Evolutionary conservation across 2,888 invertebrate species (phyloP).

Genomic region (Brachypterus glaber): DNA sequence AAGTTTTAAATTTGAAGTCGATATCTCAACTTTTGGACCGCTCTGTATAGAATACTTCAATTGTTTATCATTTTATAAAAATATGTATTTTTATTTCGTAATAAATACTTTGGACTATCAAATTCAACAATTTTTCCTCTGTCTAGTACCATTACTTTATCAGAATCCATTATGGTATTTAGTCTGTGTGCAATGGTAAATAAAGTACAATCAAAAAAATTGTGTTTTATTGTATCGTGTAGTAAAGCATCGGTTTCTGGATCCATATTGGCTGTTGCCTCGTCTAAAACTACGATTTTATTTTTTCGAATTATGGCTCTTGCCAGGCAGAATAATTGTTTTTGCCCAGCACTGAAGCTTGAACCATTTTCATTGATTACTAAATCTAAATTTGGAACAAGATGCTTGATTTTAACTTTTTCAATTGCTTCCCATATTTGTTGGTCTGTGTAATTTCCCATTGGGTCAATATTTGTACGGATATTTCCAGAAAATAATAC

Average conservation of each 20-base stretch:
- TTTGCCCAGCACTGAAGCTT: slow-evolving; percentile 44
- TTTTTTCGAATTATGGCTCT: slow-evolving; percentile 42
- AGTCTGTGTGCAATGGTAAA: slow-evolving; percentile 35
- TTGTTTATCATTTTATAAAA: slow-evolving; percentile 53
- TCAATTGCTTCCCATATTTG: slow-evolving; percentile 74
- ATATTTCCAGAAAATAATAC: slow-evolving; percentile 76
- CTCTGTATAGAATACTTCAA: too few relatives aligned
- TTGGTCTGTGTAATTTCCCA: slow-evolving; percentile 62
- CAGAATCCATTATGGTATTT: slow-evolving; percentile 48
- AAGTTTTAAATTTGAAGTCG: too few relatives aligned
- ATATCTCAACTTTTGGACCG: too few relatives aligned
- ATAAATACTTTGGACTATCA: slow-evolving; percentile 1
- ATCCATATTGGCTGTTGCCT: slow-evolving; percentile 47
- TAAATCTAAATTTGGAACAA: slow-evolving; percentile 49
- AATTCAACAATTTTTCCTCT: slow-evolving; percentile 4
- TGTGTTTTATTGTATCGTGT: slow-evolving; percentile 42
- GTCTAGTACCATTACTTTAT: slow-evolving; percentile 40
- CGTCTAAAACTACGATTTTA: slow-evolving; percentile 43
- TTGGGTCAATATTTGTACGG: slow-evolving; percentile 79
- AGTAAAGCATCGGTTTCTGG: slow-evolving; percentile 42
- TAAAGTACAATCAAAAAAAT: slow-evolving; percentile 43
- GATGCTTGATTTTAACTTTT: slow-evolving; percentile 65
- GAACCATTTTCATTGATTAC: slow-evolving; percentile 1
- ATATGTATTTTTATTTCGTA: slow-evolving; percentile 42
- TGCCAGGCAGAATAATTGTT: slow-evolving; percentile 45